These are phyloP conservation scores for Phragmatobia fuliginosa DNA, from an alignment of 2,888 invertebrate genomes.

Conservation along the genomic window DNA sequence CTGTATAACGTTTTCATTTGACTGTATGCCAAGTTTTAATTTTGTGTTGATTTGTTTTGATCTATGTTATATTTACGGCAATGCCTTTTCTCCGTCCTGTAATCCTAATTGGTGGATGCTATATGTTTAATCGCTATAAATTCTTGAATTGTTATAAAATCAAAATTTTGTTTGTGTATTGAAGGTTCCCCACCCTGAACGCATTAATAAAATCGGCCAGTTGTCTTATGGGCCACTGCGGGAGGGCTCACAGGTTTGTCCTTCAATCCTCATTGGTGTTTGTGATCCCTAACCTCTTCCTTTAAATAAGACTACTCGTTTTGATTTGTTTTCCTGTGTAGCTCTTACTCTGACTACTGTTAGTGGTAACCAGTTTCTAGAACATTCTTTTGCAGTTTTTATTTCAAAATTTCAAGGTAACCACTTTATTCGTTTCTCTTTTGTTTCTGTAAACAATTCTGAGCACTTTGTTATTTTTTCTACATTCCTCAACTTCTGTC, in stretches of 20 bases:
- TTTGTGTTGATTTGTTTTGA: conserved; percentile 55
- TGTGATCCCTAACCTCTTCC: conserved; percentile 80
- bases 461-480: conserved; percentile 62
- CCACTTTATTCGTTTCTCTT: conserved; percentile 24
- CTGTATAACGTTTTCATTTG: conserved; percentile 60
- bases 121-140: conserved; percentile 64
- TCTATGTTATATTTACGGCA: conserved; percentile 57
- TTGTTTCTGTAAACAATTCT: conserved; percentile 54
- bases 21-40: conserved; percentile 57
- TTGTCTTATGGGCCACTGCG: conserved; percentile 89
- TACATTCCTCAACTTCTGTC: conserved; percentile 60
- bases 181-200: conserved; percentile 89
- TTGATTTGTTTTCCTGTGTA: conserved; percentile 63
- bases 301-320: conserved; percentile 63
- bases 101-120: conserved; percentile 73
- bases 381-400: conserved; percentile 66
- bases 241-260: conserved; percentile 89
- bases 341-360: conserved; percentile 61
- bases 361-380: conserved; percentile 51
- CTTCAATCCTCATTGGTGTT: conserved; percentile 84
- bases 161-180: conserved; percentile 87
- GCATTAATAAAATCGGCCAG: conserved; percentile 88
- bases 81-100: conserved; percentile 68
- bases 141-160: conserved; percentile 71
- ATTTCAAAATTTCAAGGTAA: conserved; percentile 42